These are phyloP conservation scores for Sebastes trivittatus DNA, from an alignment of 2,797 vertebrate species.

Conservation along the genomic window DNA sequence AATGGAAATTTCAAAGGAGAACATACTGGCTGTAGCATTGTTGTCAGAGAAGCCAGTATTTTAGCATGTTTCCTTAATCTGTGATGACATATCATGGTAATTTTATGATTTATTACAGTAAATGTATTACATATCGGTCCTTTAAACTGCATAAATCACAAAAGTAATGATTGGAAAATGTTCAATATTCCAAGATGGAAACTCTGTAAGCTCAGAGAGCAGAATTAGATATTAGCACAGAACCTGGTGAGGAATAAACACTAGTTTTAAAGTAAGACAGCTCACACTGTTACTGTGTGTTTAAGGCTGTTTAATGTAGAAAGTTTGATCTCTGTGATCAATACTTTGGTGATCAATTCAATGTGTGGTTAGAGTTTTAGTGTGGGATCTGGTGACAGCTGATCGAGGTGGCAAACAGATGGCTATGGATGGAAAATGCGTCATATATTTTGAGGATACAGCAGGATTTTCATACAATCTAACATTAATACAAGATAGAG, in stretches of 20 bases:
- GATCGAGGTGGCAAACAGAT: neutral
- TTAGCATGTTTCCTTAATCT: neutral
- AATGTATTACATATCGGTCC: rapidly evolving
- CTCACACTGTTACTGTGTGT: neutral
- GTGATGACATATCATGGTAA: neutral
- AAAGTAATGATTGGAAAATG: neutral
- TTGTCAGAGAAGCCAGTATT: neutral
- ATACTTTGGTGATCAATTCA: neutral
- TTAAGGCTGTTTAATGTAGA: neutral
- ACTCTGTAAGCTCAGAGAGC: neutral
- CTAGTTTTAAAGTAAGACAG: neutral
- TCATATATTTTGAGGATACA: neutral
- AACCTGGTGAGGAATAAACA: neutral
- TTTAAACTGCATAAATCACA: neutral
- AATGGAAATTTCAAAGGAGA: neutral
- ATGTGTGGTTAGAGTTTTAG: neutral
- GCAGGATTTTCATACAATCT: neutral
- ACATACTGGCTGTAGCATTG: neutral
- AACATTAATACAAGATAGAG: neutral
- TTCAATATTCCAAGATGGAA: neutral
- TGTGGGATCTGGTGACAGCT: neutral
- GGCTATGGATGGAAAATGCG: neutral
- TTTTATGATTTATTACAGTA: neutral
- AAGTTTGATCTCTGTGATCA: neutral
- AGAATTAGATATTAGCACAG: neutral